Evolutionary conservation across 2,113 vertebrate genomes (phyloP).

Genomic region (Petaurus breviceps): DNA sequence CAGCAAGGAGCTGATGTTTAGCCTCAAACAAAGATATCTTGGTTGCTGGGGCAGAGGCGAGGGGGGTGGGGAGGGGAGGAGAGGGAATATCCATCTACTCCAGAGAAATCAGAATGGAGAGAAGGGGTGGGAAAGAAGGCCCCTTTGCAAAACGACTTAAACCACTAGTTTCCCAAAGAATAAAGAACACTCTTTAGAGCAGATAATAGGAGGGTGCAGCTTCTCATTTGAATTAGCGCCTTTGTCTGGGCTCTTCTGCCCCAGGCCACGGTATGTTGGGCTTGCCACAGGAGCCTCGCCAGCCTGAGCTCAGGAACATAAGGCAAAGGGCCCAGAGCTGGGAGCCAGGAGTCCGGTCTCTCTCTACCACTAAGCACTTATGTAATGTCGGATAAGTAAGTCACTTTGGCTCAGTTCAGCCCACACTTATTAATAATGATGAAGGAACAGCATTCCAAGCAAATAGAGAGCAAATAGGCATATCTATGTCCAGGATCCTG

Average conservation of each 20-base stretch:
- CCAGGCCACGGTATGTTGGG: not conserved
- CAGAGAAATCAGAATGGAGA: not conserved
- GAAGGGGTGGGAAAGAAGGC: not conserved
- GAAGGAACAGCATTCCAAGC: not conserved
- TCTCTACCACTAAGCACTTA: not conserved
- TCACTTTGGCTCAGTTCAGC: not conserved
- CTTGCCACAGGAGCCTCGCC: not conserved
- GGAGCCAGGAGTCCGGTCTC: not conserved
- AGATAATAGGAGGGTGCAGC: not conserved
- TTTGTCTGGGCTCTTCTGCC: not conserved
- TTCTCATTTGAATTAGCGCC: not conserved
- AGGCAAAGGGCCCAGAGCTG: not conserved
- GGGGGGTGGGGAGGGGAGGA: too few relatives aligned
- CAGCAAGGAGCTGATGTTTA: not conserved
- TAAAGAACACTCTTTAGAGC: not conserved
- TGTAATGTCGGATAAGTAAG: not conserved
- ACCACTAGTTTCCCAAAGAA: not conserved
- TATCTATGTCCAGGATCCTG: not conserved
- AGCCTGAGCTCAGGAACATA: not conserved
- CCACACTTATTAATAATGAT: not conserved
- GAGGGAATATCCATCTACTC: not conserved
- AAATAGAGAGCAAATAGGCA: not conserved
- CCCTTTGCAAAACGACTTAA: not conserved
- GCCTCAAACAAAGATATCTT: not conserved
- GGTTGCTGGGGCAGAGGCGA: rapidly evolving